Evolutionary conservation across 2,888 invertebrate genomes (phyloP).

Genomic region (Pachydiplax longipennis): DNA sequence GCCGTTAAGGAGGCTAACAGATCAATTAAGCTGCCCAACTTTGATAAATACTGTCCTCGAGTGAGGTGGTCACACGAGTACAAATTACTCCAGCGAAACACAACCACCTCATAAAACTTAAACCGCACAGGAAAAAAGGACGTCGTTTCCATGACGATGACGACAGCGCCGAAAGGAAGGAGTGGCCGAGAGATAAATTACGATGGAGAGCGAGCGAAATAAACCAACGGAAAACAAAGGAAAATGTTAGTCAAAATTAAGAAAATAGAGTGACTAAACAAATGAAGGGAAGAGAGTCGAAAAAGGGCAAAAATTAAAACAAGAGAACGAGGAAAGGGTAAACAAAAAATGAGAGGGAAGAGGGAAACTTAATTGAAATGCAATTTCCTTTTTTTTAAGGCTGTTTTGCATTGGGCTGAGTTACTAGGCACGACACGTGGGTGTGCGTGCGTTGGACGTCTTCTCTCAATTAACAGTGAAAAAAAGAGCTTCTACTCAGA

Average conservation of each 20-base stretch:
- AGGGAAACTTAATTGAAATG: constrained; percentile 14
- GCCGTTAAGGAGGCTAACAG: background rate
- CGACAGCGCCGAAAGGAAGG: background rate
- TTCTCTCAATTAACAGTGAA: background rate
- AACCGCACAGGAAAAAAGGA: too few relatives aligned
- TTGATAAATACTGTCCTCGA: background rate
- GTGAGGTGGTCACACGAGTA: background rate
- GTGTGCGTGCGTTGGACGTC: background rate
- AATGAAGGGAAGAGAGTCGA: too few relatives aligned
- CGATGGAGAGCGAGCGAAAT: background rate
- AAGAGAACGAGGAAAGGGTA: background rate
- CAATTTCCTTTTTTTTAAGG: background rate
- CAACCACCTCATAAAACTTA: too few relatives aligned
- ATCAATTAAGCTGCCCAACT: constrained; percentile 12
- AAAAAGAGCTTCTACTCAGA: background rate
- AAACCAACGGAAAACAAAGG: background rate
- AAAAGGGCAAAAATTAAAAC: background rate
- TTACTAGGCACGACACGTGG: background rate
- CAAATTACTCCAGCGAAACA: background rate
- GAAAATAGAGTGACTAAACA: background rate
- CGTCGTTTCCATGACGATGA: too few relatives aligned
- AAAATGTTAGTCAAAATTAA: background rate
- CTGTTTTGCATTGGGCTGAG: constrained; percentile 1
- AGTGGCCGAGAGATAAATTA: background rate
- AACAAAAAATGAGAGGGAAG: too few relatives aligned